Percentiles rank a stretch among this genome's conserved stretches.
Evolutionary conservation across 23 tunicate genomes (phyloP).

Genomic region (Halocynthia aurantium): DNA sequence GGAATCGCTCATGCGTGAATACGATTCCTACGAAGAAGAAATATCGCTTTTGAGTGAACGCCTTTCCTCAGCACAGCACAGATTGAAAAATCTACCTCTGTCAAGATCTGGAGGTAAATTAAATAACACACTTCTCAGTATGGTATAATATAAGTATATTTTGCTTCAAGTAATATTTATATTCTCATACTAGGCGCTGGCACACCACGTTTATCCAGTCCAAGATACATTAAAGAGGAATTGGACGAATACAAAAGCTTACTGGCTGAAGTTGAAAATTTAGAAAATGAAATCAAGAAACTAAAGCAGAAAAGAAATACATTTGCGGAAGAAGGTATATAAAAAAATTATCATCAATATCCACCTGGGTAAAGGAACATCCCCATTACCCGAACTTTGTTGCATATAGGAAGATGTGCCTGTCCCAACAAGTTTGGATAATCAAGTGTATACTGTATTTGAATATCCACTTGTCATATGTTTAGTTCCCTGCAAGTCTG

Average conservation of each 20-base stretch:
- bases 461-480: too few species aligned
- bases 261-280: conserved; percentile 38
- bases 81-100: conserved; percentile 20
- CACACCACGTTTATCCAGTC: background rate
- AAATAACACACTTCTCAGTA: background rate
- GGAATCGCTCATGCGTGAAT: conserved; percentile 38
- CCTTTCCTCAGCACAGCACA: conserved; percentile 24
- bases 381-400: background rate
- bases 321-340: conserved; percentile 5
- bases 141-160: background rate
- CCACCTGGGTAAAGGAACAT: background rate
- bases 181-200: background rate
- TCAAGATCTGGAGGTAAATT: conserved; percentile 18
- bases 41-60: conserved; percentile 18
- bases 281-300: conserved; percentile 34
- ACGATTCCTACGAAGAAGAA: conserved; percentile 54
- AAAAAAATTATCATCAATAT: too few species aligned
- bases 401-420: background rate
- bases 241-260: conserved; percentile 33
- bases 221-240: conserved; percentile 6
- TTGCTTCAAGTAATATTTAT: background rate
- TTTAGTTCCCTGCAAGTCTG: too few species aligned
- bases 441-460: too few species aligned
- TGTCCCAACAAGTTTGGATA: too few species aligned
- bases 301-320: conserved; percentile 21